Base-by-base conservation (phyloP, 2,888 invertebrate genomes). In the Caenorhabditis angaria region DNA sequence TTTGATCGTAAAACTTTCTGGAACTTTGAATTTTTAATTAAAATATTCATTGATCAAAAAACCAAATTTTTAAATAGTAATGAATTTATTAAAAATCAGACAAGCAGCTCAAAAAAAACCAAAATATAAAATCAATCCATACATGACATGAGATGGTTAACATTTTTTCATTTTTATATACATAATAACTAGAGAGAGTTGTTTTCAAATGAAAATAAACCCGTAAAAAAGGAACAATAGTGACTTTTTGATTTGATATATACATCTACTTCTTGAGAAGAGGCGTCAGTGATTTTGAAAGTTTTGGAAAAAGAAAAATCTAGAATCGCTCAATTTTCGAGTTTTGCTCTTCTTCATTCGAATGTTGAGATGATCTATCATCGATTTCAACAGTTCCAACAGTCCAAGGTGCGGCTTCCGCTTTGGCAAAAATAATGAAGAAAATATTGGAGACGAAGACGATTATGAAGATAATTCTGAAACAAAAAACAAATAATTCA, bases 371-470 rank as follows among this genome's bases (percentile, higher is more conserved):
- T 6, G 41, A 10, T 14, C 41, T 12, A 41, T 41, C 41, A 14
- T 41, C 41, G 41, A 41, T 41, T 41, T 41, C 41, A 18, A 41
- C 41, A 14, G 76, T 73, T 57, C 67, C 76, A 3, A 70, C 48
- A 18, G 76, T 77, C 76, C 76, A 77, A 50, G 70, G 61, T 24
- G 76, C 76, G 0, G 76, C 59, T 62, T 70, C 67, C 10, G 70
- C 67, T 29, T 57, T 47, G 22, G 73, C 70, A 57, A 77, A 65
- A n/a, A 72, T 47, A 24, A 69, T 70, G 73, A 77, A 77, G 22
- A 77, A 65, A 18, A 77, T 54, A 65, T 77, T 77, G 41, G 76
- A 54, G 35, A 63, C n/a, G 62, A 77, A 68, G 28, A 77, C 76
- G 14, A 77, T 61, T 28, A 59, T 60, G 62, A 70, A 71, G 62